A percentile compares a stretch with the other conserved stretches of the same genome.
Evolutionary conservation across 2,888 invertebrate genomes (phyloP).

Genomic region (Xestoiulus laeticollis): DNA sequence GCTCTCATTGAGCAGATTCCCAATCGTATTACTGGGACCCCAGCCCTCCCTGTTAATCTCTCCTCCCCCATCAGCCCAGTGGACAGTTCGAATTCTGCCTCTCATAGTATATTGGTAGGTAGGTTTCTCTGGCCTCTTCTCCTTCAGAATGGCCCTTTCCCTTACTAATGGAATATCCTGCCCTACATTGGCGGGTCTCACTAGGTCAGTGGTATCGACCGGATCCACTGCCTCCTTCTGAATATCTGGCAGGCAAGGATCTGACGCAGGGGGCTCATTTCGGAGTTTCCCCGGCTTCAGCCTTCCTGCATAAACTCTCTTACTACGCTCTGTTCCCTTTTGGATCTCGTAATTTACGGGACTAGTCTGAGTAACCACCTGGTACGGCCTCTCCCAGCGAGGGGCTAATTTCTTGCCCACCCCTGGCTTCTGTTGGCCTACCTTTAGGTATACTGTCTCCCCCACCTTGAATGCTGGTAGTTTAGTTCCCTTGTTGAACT

Average conservation of each 20-base stretch:
- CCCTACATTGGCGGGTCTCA: no score
- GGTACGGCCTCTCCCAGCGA: not conserved
- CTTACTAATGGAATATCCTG: not conserved
- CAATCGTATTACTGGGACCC: no score
- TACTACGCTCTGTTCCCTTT: not conserved
- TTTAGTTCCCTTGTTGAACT: not conserved
- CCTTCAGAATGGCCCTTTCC: no score
- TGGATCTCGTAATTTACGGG: not conserved
- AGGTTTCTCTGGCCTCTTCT: no score
- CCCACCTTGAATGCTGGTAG: not conserved
- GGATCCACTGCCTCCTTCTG: not conserved
- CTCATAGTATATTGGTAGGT: no score
- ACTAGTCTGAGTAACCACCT: not conserved
- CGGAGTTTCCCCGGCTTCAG: not conserved
- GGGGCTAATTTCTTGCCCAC: not conserved
- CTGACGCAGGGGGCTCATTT: no score
- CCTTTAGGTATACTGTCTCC: not conserved
- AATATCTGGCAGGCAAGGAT: no score
- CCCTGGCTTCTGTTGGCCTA: not conserved
- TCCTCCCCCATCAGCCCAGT: no score
- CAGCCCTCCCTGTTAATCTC: no score
- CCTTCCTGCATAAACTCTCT: not conserved
- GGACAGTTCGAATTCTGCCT: no score
- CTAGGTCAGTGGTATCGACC: no score
- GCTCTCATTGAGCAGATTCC: no score